Base-by-base conservation (phyloP, 2,888 invertebrate genomes). In the Nematopogon swammerdamellus region DNA sequence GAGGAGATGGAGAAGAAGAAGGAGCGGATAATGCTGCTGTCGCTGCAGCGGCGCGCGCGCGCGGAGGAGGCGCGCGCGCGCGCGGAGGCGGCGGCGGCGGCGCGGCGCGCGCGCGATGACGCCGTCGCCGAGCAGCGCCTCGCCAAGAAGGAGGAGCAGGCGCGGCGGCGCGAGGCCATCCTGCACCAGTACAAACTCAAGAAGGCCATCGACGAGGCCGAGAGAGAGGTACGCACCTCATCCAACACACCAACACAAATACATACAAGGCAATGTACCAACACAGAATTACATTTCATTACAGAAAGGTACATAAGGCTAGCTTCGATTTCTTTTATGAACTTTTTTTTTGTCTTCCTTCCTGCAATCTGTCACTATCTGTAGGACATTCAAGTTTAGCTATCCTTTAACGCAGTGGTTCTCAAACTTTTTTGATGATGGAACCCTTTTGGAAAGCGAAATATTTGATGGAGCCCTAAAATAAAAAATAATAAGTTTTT, bases 1-100 rank as follows among this genome's bases (percentile, higher is more conserved):
- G 91, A 94, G 58, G 95, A 95, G 72, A 93, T 95, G 91, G 93
- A 94, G 70, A 86, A 88, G 54, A 95, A 91, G 66, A 96, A 95
- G 65, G 95, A 96, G 68, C 87, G 88, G 58, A 92, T 97, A 53
- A 89, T 96, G 85, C 73, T 95, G 68, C 80, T 92, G 62, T 95
- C 96, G 11, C 76, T 95, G 59, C 94, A 94, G 69, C 83, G 97
- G 61, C 88, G 92, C 58, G 94, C 95, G 67, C 90, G 94, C 57
- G 93, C 92, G 59, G 97, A 97, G 68, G 92, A 91, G 70, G 85
- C 89, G 52, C 88, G 92, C 55, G 87, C 88, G 56, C 83, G 88
- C 36, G 92, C 94, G 61, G 96, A 97, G 68, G 86, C 85, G 50
- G 92, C 93, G 60, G 82, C 87, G 8, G 88, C 90, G 49, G 85